These are phyloP conservation scores for Otocyon megalotis DNA, from an alignment of 2,113 vertebrate genomes.

Conservation along the genomic window DNA sequence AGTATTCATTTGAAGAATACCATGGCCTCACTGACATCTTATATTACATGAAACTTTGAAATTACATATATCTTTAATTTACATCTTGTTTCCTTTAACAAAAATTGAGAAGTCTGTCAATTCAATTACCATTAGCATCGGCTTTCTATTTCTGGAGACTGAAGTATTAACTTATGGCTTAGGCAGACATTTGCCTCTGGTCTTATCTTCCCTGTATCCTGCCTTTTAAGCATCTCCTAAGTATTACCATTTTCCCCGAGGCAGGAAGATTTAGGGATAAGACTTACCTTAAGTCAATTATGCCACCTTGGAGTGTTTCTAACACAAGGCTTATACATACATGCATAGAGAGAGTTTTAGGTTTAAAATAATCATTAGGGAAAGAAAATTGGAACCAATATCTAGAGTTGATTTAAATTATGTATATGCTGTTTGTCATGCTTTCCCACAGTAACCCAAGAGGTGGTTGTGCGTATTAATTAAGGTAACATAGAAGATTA, in stretches of 20 bases:
- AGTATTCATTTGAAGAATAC: background rate
- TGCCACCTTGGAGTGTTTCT: background rate
- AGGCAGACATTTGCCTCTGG: background rate
- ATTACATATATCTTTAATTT: background rate
- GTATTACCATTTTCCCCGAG: background rate
- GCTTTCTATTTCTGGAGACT: slow-evolving; percentile 29
- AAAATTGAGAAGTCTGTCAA: background rate
- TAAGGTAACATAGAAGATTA: slow-evolving; percentile 17
- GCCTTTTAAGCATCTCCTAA: slow-evolving; percentile 9
- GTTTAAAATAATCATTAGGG: background rate
- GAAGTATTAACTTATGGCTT: slow-evolving; percentile 7
- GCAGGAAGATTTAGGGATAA: background rate
- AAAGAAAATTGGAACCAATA: background rate
- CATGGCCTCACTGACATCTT: background rate
- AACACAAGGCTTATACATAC: background rate
- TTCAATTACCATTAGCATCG: background rate
- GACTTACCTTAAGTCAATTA: background rate
- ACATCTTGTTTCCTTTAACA: background rate
- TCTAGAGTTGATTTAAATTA: background rate
- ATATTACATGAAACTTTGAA: slow-evolving; percentile 4
- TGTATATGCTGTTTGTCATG: background rate
- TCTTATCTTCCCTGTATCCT: background rate
- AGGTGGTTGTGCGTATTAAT: background rate
- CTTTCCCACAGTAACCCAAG: background rate
- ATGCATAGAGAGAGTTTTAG: background rate